Conservation (phyloP, 2,113 vertebrate genomes). For the Lasiurus borealis region DNA sequence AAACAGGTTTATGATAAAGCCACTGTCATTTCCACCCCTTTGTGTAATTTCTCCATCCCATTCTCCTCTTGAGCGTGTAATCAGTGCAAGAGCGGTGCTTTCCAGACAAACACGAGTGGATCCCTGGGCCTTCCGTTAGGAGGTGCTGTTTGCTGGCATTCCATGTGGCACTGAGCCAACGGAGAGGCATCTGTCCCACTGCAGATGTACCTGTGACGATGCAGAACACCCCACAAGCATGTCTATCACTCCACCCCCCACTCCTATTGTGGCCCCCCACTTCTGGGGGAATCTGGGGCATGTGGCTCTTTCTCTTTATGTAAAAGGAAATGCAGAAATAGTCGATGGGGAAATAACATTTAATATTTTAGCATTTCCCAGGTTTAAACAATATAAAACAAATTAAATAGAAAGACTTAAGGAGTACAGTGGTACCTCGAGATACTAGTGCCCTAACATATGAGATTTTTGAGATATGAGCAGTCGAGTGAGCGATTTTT, state of each 20-base stretch:
- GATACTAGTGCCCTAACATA: too few species aligned
- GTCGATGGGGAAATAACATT: neutral
- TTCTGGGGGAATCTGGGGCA: neutral
- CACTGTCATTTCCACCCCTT: neutral
- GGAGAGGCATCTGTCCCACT: neutral
- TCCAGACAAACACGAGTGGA: constrained; percentile 38
- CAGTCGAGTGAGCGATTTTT: too few species aligned
- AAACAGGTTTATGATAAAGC: neutral
- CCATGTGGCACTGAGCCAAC: neutral
- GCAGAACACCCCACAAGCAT: accelerated
- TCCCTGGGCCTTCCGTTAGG: neutral
- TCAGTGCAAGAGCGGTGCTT: constrained; percentile 37
- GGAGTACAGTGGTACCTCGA: neutral
- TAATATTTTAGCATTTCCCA: neutral
- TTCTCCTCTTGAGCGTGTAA: neutral
- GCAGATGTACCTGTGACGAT: accelerated
- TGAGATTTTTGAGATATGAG: too few species aligned
- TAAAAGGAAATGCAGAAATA: constrained; percentile 11
- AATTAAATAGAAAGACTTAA: constrained; percentile 1
- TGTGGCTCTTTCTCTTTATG: neutral
- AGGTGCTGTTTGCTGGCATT: neutral
- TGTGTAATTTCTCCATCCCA: constrained; percentile 21
- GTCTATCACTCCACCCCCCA: neutral
- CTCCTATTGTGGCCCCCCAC: neutral
- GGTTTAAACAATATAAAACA: neutral